Percentiles rank a stretch among this genome's conserved stretches.
Conservation (phyloP, 2,113 vertebrate species). For the Asarcornis scutulata region DNA sequence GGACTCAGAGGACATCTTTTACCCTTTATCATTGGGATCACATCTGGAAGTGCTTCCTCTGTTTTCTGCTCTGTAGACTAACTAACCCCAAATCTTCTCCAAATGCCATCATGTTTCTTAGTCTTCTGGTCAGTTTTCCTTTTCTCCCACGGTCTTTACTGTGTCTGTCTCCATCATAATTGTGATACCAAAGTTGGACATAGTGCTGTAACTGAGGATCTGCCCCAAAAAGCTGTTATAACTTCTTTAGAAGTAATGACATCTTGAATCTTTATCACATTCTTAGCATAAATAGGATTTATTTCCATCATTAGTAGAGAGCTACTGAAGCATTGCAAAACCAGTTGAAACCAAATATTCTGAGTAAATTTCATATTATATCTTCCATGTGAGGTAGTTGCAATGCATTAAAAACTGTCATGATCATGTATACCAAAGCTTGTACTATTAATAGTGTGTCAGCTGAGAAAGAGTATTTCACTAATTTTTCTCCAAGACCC, state of each 20-base stretch:
- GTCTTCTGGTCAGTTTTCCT: neutral
- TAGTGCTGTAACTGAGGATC: neutral
- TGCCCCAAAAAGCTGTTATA: neutral
- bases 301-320: neutral
- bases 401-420: neutral
- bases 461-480: neutral
- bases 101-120: neutral
- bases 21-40: neutral
- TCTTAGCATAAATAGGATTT: neutral
- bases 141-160: neutral
- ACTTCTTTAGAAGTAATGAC: neutral
- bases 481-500: neutral
- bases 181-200: neutral
- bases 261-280: neutral
- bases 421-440: neutral
- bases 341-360: neutral
- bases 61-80: neutral
- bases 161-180: neutral
- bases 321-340: neutral
- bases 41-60: neutral
- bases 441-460: neutral
- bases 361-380: neutral
- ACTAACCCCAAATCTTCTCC: neutral
- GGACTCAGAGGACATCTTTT: neutral
- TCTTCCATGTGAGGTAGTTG: neutral